phyloP scores from a whole-genome alignment of 2,888 invertebrate species.

The Drosophila ezoana region DNA sequence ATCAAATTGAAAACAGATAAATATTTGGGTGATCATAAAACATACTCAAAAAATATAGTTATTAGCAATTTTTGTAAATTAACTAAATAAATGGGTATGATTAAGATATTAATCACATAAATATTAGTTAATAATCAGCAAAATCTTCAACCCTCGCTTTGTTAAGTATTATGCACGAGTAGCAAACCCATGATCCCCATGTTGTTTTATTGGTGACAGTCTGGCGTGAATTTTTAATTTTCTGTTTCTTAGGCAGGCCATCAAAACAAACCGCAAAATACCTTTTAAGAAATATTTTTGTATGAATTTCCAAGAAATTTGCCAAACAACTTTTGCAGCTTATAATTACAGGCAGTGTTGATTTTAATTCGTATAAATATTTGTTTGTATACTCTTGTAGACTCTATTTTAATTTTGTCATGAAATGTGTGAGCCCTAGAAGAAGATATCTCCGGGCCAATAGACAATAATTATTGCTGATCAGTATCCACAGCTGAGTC shows the following conservation, averaged over 20 bases:
- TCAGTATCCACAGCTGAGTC: too few relatives aligned
- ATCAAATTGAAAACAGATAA: neutral
- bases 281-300: conserved; percentile 55
- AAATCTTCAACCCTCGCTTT: neutral
- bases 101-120: neutral
- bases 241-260: conserved; percentile 14
- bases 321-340: conserved; percentile 50
- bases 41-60: conserved; percentile 57
- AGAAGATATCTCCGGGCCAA: too few relatives aligned
- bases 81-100: neutral
- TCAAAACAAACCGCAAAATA: conserved; percentile 62
- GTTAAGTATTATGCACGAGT: conserved; percentile 1
- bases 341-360: conserved; percentile 68
- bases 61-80: conserved; percentile 12
- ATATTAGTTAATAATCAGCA: neutral
- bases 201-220: conserved; percentile 52
- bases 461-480: too few relatives aligned
- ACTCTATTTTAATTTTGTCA: too few relatives aligned
- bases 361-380: conserved; percentile 25
- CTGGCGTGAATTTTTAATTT: conserved; percentile 35
- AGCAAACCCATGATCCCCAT: conserved; percentile 1
- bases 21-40: neutral
- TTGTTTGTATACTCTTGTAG: neutral
- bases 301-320: conserved; percentile 64
- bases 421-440: too few relatives aligned